Conservation (phyloP, 2,888 invertebrate genomes). For the Epirrhoe alternata region DNA sequence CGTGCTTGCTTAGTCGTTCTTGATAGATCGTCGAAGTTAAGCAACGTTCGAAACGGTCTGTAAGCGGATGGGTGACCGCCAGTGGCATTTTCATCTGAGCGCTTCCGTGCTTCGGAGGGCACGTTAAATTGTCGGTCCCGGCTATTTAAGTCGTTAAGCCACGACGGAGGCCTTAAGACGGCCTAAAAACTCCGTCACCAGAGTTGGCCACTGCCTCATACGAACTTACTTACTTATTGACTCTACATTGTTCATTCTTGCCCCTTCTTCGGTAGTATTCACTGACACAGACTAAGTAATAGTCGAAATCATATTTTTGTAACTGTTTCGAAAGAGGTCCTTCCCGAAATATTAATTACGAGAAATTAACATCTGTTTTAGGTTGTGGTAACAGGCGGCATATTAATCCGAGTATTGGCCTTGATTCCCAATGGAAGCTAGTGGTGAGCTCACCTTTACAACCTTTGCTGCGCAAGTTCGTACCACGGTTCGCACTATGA, state of each 20-base stretch:
- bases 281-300: neutral
- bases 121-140: too few relatives aligned
- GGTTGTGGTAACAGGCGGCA: constrained; percentile 70
- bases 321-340: constrained; percentile 55
- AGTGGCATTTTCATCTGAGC: too few relatives aligned
- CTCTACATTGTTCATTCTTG: neutral
- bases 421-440: constrained; percentile 78
- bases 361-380: constrained; percentile 74
- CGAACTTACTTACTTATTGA: too few relatives aligned
- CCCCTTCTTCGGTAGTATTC: constrained; percentile 9
- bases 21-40: too few relatives aligned
- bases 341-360: constrained; percentile 71
- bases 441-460: constrained; percentile 72
- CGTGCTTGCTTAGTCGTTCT: too few relatives aligned
- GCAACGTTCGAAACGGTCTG: too few relatives aligned
- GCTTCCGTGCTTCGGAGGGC: too few relatives aligned
- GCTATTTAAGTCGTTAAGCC: too few relatives aligned
- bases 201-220: too few relatives aligned
- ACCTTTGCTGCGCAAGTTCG: constrained; percentile 54
- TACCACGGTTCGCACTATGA: constrained; percentile 58
- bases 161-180: too few relatives aligned
- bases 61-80: too few relatives aligned
- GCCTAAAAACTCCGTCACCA: too few relatives aligned
- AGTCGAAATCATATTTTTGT: constrained; percentile 13
- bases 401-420: constrained; percentile 77